Conservation (phyloP, 2,797 vertebrate genomes). For the Chiloscyllium punctatum region DNA sequence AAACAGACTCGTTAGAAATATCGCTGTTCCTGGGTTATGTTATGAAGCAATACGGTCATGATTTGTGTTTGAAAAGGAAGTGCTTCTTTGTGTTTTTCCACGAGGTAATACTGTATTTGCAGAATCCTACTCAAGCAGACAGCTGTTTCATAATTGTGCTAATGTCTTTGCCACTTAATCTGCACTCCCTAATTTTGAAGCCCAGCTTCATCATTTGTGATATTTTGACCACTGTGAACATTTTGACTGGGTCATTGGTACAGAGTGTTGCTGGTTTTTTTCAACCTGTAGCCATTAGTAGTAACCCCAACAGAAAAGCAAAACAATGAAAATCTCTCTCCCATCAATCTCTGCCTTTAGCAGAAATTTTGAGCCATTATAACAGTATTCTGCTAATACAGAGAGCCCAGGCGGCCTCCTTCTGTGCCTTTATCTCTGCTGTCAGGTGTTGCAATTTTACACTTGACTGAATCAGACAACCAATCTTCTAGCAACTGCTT, state of each 20-base stretch:
- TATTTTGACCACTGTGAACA: constrained; percentile 26
- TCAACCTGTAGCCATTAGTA: constrained; percentile 49
- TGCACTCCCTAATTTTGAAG: constrained; percentile 2
- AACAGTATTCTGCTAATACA: constrained; percentile 74
- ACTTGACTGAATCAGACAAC: constrained; percentile 69
- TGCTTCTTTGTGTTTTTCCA: constrained; percentile 8
- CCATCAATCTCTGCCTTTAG: constrained; percentile 56
- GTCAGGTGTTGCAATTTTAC: constrained; percentile 79
- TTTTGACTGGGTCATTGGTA: constrained; percentile 39
- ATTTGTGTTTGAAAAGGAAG: background rate
- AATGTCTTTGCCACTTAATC: constrained; percentile 26
- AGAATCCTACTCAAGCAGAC: background rate
- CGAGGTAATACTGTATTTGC: background rate
- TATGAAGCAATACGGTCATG: background rate
- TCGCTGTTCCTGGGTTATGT: background rate
- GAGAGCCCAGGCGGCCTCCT: constrained; percentile 70
- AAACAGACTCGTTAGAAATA: background rate
- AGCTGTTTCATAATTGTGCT: constrained; percentile 31
- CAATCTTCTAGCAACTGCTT: constrained; percentile 60
- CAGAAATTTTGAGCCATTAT: constrained; percentile 71
- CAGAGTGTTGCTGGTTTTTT: constrained; percentile 41
- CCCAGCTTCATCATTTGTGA: constrained; percentile 28
- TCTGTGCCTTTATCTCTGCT: constrained; percentile 74
- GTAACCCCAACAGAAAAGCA: constrained; percentile 45
- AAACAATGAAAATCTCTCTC: constrained; percentile 47